Base-by-base conservation (phyloP, 2,888 invertebrate genomes). In the Drosophila quasianomalipes region DNA sequence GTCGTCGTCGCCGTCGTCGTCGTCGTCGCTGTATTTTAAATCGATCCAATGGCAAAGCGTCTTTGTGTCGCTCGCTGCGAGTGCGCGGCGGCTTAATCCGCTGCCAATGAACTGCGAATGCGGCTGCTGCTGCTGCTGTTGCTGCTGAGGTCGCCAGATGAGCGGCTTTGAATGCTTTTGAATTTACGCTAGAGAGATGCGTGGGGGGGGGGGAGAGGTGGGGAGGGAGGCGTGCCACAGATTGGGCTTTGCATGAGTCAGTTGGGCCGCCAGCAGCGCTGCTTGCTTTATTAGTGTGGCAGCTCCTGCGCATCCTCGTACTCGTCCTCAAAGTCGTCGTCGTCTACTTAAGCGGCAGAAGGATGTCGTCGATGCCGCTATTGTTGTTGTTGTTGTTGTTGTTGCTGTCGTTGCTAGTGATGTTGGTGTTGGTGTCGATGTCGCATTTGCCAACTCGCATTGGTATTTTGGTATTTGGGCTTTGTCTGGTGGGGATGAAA, bases 401-500 rank as follows among this genome's bases (percentile, higher is more conserved):
- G 53, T 9, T 54, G 54, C 51, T 19, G 64, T 60, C 70, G 79
- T 62, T 63, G 77, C 55, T 74, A 63, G 33, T 41, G 47, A 9
- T 53, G 52, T n/a, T 41, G 37, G 7, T 63, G 66, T 54, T 70
- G 78, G 70, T 78, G 70, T 79, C 71, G 70, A 68, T 79, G 79
- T 70, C 78, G 67, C 64, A 58, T 78, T 74, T 59, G 63, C 64
- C 70, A 61, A 54, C 41, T 82, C 79, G 87, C 85, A 91, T 89
- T 90, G 88, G 90, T 77, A 88, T 86, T 88, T 84, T 79, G 83
- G 80, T 80, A 84, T 88, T 88, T 86, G 86, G 79, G 89, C 84
- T 83, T 90, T 89, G 89, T 85, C 85, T 86, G 89, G 83, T 88
- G 90, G 92, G 92, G 92, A 92, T 92, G 92, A 92, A 92, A 92